These are phyloP conservation scores for Drosophila maculinotata DNA, from an alignment of 2,888 invertebrate species.

Conservation along the genomic window DNA sequence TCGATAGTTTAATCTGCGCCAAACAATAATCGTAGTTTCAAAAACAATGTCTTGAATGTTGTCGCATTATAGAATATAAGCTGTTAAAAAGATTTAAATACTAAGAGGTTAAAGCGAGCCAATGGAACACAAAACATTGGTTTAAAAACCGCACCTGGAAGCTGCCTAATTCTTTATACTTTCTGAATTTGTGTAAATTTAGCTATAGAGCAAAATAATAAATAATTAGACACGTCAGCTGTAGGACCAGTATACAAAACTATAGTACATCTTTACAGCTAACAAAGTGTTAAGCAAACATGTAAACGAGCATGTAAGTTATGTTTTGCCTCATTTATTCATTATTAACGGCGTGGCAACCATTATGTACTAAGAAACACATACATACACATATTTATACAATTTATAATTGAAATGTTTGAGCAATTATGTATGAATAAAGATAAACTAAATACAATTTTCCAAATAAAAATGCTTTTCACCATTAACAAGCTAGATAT, in stretches of 20 bases:
- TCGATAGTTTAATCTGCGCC: too few species aligned
- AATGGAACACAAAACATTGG: too few species aligned
- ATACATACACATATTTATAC: constrained; percentile 57
- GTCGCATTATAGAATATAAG: too few species aligned
- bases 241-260: not conserved
- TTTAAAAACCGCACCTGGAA: too few species aligned
- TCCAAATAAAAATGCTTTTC: constrained; percentile 52
- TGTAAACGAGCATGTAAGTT: constrained; percentile 14
- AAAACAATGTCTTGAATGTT: too few species aligned
- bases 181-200: too few species aligned
- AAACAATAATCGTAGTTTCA: too few species aligned
- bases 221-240: not conserved
- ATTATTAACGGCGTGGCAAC: constrained; percentile 57
- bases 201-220: too few species aligned
- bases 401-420: constrained; percentile 60
- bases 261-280: constrained; percentile 1
- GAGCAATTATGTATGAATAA: constrained; percentile 51
- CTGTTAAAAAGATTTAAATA: too few species aligned
- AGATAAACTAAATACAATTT: constrained; percentile 54
- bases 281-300: constrained; percentile 2
- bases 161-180: too few species aligned
- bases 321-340: constrained; percentile 62
- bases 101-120: too few species aligned
- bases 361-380: constrained; percentile 54
- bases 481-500: constrained; percentile 53